phyloP scores from a whole-genome alignment of 2,797 vertebrate species.

The Galagoides demidoff region DNA sequence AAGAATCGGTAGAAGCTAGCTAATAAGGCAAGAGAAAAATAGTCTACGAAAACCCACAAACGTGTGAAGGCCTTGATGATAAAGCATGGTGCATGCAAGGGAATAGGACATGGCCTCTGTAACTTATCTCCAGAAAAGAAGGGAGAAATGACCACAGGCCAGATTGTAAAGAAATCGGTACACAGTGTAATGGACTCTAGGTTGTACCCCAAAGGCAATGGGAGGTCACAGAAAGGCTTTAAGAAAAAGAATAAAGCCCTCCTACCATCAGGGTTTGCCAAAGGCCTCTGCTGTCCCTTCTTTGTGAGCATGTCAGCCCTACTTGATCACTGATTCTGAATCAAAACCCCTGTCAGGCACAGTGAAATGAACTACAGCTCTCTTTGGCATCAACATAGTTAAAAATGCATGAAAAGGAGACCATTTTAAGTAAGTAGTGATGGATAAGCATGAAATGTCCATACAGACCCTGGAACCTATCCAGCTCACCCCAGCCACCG shows the following conservation, averaged over 20 bases:
- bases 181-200: not conserved
- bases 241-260: not conserved
- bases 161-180: not conserved
- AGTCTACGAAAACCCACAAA: not conserved
- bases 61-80: not conserved
- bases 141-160: not conserved
- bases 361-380: not conserved
- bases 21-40: not conserved
- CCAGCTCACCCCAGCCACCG: not conserved
- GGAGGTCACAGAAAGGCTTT: not conserved
- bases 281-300: not conserved
- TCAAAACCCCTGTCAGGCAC: not conserved
- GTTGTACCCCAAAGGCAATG: not conserved
- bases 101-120: accelerated
- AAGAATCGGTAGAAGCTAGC: not conserved
- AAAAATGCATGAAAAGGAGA: not conserved
- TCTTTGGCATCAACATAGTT: not conserved
- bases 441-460: not conserved
- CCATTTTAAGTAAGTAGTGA: not conserved
- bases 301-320: not conserved
- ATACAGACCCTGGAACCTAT: not conserved
- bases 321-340: not conserved
- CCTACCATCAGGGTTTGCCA: not conserved
- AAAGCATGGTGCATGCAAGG: not conserved
- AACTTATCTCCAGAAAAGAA: not conserved